A percentile compares a stretch with the other conserved stretches of the same genome.
phyloP scores from a whole-genome alignment of 2,888 invertebrate species.

The Noctua janthina region DNA sequence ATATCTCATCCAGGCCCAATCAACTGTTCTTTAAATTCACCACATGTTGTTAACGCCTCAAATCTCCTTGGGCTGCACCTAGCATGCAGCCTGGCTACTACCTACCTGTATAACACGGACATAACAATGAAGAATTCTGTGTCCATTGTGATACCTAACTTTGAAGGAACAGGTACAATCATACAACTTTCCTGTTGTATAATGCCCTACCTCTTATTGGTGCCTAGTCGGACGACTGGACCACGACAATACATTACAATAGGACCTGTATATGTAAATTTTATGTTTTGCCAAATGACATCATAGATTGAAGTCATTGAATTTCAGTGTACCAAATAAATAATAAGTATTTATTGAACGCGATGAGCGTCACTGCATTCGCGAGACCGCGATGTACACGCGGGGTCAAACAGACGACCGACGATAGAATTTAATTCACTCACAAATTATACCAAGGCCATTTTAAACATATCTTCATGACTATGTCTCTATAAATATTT shows the following conservation, averaged over 20 bases:
- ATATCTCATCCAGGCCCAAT: neutral
- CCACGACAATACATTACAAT: conserved; percentile 4
- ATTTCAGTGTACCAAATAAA: conserved; percentile 59
- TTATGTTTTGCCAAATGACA: conserved; percentile 64
- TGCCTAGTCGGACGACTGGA: conserved; percentile 3
- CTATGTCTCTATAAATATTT: conserved; percentile 32
- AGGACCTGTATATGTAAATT: conserved; percentile 44
- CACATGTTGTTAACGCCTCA: neutral
- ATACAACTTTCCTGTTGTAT: conserved; percentile 16
- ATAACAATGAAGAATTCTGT: conserved; percentile 11
- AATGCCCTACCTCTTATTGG: conserved; percentile 35
- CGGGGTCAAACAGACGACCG: conserved; percentile 50
- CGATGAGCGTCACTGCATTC: conserved; percentile 57
- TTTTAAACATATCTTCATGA: conserved; percentile 55
- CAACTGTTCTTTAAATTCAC: neutral
- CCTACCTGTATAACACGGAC: neutral
- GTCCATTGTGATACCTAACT: neutral
- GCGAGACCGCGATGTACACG: conserved; percentile 32
- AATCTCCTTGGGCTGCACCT: neutral
- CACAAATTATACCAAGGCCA: conserved; percentile 73
- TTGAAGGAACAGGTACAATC: conserved; percentile 12
- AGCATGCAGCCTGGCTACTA: neutral
- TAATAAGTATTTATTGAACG: conserved; percentile 70
- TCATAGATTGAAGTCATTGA: conserved; percentile 65
- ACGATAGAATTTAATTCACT: conserved; percentile 72